Evolutionary conservation across 1,140 invertebrate genomes (phyloP).

Genomic region (Hyles vespertilio): DNA sequence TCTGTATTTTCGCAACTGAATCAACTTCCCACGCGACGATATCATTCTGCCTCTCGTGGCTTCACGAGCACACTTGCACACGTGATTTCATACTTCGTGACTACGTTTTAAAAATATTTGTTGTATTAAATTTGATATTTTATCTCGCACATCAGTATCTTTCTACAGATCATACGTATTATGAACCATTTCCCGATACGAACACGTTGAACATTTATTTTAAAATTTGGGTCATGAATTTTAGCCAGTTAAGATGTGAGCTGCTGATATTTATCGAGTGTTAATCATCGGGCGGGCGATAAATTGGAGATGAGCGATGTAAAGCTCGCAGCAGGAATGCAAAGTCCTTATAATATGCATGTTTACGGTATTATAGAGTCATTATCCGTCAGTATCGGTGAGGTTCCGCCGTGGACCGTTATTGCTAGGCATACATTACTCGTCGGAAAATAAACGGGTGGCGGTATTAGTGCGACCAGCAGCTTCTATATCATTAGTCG

Average conservation of each 20-base stretch:
- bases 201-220: constrained; percentile 2
- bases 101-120: background rate
- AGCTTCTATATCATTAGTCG: constrained; percentile 34
- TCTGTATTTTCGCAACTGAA: constrained; percentile 34
- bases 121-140: constrained; percentile 1
- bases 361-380: too few relatives aligned
- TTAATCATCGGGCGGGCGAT: too few relatives aligned
- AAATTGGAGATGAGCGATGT: too few relatives aligned
- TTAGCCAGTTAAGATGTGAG: background rate
- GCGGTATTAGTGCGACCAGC: constrained; percentile 9
- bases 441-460: constrained; percentile 23
- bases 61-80: background rate
- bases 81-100: background rate
- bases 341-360: too few relatives aligned
- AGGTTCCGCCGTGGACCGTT: constrained; percentile 14
- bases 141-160: background rate
- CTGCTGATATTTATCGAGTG: too few relatives aligned
- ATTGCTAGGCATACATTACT: constrained; percentile 19
- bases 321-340: too few relatives aligned
- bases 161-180: background rate
- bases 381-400: too few relatives aligned
- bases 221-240: constrained; percentile 6
- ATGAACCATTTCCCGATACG: background rate
- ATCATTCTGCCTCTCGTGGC: constrained; percentile 7
- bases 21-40: constrained; percentile 22